Conservation (phyloP, 2,888 invertebrate genomes). For the Camponotus fellah region DNA sequence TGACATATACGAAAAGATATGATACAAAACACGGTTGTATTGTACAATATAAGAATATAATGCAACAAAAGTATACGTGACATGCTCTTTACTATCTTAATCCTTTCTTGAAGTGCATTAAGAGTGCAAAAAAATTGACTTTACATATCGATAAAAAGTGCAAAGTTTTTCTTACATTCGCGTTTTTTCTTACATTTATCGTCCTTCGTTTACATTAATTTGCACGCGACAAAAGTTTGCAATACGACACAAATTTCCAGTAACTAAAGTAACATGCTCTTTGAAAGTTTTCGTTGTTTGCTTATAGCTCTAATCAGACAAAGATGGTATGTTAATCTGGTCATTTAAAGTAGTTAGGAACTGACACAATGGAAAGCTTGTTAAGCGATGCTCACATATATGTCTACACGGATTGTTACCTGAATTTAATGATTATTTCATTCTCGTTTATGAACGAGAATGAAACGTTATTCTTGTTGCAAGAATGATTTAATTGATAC, state of each 20-base stretch:
- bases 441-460: slow-evolving; percentile 17
- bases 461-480: slow-evolving; percentile 28
- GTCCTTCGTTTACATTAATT: background rate
- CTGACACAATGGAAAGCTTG: slow-evolving; percentile 59
- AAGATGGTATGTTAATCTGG: slow-evolving; percentile 47
- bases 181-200: background rate
- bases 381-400: slow-evolving; percentile 68
- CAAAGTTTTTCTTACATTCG: background rate
- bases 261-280: background rate
- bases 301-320: background rate
- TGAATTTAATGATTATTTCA: slow-evolving; percentile 65
- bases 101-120: background rate
- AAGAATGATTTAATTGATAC: background rate
- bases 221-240: background rate
- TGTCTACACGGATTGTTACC: slow-evolving; percentile 67
- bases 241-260: background rate
- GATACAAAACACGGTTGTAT: background rate
- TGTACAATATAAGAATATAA: background rate
- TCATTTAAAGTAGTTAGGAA: slow-evolving; percentile 51
- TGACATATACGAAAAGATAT: background rate
- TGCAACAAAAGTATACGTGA: too few species aligned
- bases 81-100: background rate
- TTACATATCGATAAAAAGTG: background rate
- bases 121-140: background rate
- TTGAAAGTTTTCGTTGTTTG: background rate